Evolutionary conservation across 2,113 vertebrate species (phyloP).

Genomic region (Engystomops pustulosus): DNA sequence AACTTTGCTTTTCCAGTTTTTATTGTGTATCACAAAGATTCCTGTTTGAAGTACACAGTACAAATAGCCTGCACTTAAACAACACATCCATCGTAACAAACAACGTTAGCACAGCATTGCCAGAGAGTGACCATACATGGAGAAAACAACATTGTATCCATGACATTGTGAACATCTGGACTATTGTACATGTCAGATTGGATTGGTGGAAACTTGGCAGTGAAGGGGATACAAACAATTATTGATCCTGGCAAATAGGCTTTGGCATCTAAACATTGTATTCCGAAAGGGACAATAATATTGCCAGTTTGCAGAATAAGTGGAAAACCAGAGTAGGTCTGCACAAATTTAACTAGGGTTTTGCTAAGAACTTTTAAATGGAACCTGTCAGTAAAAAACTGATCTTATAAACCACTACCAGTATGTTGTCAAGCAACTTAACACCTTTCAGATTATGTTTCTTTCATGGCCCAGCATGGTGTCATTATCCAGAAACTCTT

Average conservation of each 20-base stretch:
- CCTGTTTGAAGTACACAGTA: neutral
- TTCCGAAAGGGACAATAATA: neutral
- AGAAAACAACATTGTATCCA: slow-evolving; percentile 44
- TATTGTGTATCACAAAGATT: slow-evolving; percentile 20
- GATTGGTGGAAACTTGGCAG: slow-evolving; percentile 42
- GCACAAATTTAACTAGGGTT: neutral
- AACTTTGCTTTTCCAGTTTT: slow-evolving; percentile 1
- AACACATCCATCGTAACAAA: slow-evolving; percentile 28
- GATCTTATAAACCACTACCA: too few relatives aligned
- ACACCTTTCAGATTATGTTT: too few relatives aligned
- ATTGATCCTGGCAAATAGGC: slow-evolving; percentile 25
- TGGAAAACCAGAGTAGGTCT: neutral
- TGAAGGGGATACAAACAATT: slow-evolving; percentile 31
- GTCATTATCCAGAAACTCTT: too few relatives aligned
- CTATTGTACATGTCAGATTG: slow-evolving; percentile 35
- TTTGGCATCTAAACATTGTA: slow-evolving; percentile 27
- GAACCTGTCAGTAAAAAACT: too few relatives aligned
- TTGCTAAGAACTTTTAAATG: neutral
- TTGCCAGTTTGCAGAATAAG: slow-evolving; percentile 36
- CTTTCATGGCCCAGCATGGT: too few relatives aligned
- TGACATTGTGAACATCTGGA: slow-evolving; percentile 51
- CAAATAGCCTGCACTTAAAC: slow-evolving; percentile 38
- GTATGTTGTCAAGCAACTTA: too few relatives aligned
- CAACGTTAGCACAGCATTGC: neutral
- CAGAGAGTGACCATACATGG: slow-evolving; percentile 15